Evolutionary conservation across 2,888 invertebrate species (phyloP), one percentile per base, ranked within the genome.

Genomic region (Apodemia duryi): DNA sequence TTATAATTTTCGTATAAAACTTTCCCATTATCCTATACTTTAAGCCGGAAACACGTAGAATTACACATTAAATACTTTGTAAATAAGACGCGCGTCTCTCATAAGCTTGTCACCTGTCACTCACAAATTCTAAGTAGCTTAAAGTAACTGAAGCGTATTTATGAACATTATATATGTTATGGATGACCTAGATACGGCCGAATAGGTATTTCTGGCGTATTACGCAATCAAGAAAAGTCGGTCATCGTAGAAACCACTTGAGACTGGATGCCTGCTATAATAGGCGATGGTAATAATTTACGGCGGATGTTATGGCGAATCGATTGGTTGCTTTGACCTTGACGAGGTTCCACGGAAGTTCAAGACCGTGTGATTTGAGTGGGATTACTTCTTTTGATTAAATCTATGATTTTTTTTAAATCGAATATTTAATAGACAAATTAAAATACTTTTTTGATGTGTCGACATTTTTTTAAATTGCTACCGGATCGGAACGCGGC

Each of bases 271-370:
- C 76, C 74, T 74, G 77, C 79, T 82, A 79, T 85, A 85, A 83
- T 81, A 81, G 81, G 77, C 81, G 75, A 75, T 79, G 75, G 76
- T 79, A 84, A 85, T 85, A 84, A 85, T 85, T 82, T 82, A 84
- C 81, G 79, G 77, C 68, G 69, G 71, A 76, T 77, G 74, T 73
- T 74, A 77, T 76, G 72, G 69, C 72, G 77, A 79, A 85, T 87
- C 86, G 89, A 88, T 87, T 77, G 79, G 78, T 77, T 74, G 75
- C 71, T 61, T 69, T 77, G 91, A 81, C 92, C 92, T 92, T 92
- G 90, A 76, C 76, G 77, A 79, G 75, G 86, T 85, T 83, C 82
- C 76, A 71, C 82, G 84, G 86, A 90, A 91, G 92, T 92, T 92
- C 91, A 92, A 73, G 92, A 91, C 80, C 88, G 81, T 72, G 74